Evolutionary conservation across 2,113 vertebrate species (phyloP).

Genomic region (Xiphophorus maculatus): DNA sequence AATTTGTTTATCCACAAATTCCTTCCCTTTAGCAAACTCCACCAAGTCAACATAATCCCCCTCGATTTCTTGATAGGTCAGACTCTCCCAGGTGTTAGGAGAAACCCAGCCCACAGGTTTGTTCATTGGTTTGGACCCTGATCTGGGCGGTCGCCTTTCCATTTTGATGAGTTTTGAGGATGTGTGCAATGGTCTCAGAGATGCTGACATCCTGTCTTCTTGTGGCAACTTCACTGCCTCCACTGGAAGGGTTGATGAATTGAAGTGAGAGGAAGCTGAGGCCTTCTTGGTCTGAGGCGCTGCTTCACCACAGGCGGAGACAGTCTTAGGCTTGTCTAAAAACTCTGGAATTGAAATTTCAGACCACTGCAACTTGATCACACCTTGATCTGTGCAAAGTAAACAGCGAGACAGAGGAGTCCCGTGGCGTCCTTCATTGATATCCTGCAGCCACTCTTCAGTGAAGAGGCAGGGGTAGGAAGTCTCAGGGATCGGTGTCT

Average conservation of each 20-base stretch:
- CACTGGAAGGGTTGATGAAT: constrained; percentile 16
- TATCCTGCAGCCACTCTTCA: constrained; percentile 84
- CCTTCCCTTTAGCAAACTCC: constrained; percentile 80
- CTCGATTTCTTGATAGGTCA: constrained; percentile 80
- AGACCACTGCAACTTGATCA: constrained; percentile 85
- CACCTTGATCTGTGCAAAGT: constrained; percentile 88
- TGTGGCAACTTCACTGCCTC: constrained; percentile 10
- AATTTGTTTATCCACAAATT: constrained; percentile 42
- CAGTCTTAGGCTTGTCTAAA: constrained; percentile 77
- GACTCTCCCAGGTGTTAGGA: constrained; percentile 80
- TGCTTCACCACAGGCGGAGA: constrained; percentile 37
- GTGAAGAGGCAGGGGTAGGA: constrained; percentile 89
- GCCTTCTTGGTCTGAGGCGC: constrained; percentile 15
- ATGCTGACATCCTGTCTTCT: constrained; percentile 70
- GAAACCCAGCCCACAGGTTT: constrained; percentile 74
- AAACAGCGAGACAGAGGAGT: constrained; percentile 84
- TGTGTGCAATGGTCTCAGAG: constrained; percentile 52
- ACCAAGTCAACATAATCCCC: constrained; percentile 95
- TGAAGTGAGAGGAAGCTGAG: constrained; percentile 44
- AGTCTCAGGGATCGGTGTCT: constrained; percentile 83
- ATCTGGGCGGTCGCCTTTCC: constrained; percentile 59
- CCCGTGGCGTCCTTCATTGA: constrained; percentile 80
- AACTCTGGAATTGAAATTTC: constrained; percentile 88
- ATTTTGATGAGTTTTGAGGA: constrained; percentile 85
- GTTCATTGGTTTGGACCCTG: constrained; percentile 56